These are phyloP conservation scores for Spodoptera littoralis DNA, from an alignment of 2,888 invertebrate species.

Conservation along the genomic window DNA sequence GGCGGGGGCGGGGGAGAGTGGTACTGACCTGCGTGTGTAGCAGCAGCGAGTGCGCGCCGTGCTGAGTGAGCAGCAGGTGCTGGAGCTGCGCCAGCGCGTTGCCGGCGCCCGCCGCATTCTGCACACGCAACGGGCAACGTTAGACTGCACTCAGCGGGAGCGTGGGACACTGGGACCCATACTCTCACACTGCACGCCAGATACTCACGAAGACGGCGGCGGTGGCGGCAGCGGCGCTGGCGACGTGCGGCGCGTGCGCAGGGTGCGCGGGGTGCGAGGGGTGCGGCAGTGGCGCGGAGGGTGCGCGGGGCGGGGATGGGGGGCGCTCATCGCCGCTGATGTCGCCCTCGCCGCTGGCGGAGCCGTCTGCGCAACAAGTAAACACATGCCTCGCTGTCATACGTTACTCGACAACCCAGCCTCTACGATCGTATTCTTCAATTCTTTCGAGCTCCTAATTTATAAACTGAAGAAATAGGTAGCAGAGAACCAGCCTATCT, in stretches of 20 bases:
- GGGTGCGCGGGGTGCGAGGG: conserved; percentile 59
- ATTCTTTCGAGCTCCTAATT: no score
- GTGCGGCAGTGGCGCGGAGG: conserved; percentile 71
- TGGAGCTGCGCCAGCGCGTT: conserved; percentile 83
- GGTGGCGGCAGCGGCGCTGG: conserved; percentile 65
- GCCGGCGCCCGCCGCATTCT: conserved; percentile 81
- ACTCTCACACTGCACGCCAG: background rate
- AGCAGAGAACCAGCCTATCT: no score
- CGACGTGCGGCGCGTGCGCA: conserved; percentile 52
- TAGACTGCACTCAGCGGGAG: background rate
- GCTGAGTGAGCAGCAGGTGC: conserved; percentile 82
- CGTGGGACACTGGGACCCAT: no score
- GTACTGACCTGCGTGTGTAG: conserved; percentile 79
- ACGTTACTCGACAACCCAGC: no score
- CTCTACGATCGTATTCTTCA: no score
- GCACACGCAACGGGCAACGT: conserved; percentile 24
- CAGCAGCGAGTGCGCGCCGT: conserved; percentile 83
- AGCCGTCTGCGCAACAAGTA: conserved; percentile 71
- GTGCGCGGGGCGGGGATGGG: conserved; percentile 75
- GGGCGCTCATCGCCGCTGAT: conserved; percentile 81
- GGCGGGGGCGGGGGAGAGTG: background rate
- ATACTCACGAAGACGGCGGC: conserved; percentile 72
- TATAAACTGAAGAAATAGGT: no score
- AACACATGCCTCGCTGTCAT: background rate
- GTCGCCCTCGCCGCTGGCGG: conserved; percentile 84